Percentiles rank a stretch among this genome's conserved stretches.
These are phyloP conservation scores for Todiramphus chloris DNA, from an alignment of 2,113 vertebrate genomes.

Conservation along the genomic window DNA sequence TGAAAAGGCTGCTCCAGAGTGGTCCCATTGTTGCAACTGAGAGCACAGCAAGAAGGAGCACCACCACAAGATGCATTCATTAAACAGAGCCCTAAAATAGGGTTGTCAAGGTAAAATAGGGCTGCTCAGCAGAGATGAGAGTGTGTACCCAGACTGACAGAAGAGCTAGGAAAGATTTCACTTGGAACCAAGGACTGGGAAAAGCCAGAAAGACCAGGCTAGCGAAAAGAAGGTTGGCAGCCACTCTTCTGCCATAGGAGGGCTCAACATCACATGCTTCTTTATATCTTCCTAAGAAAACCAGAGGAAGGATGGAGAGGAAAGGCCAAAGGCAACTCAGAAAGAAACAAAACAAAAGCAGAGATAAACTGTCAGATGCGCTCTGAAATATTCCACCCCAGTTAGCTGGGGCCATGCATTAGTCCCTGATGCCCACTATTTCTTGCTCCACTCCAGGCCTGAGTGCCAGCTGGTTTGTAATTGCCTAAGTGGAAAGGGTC, in stretches of 20 bases:
- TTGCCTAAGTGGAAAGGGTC: background rate
- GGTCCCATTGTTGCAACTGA: background rate
- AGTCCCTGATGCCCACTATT: background rate
- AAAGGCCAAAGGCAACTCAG: background rate
- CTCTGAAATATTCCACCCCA: background rate
- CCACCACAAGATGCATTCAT: background rate
- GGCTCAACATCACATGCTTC: background rate
- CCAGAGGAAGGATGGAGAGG: background rate
- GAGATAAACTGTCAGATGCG: background rate
- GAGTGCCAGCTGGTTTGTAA: background rate
- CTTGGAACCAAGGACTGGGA: background rate
- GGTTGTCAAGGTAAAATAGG: background rate
- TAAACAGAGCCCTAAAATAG: background rate
- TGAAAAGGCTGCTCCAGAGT: background rate
- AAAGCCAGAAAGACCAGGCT: background rate
- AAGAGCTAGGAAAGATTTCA: background rate
- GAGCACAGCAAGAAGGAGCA: background rate
- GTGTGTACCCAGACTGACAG: background rate
- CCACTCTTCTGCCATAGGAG: background rate
- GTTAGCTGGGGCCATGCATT: background rate
- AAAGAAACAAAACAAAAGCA: background rate
- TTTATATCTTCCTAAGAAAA: background rate
- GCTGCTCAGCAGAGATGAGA: background rate
- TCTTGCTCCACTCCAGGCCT: background rate
- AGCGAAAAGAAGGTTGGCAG: background rate